These are phyloP conservation scores for Muscina levida DNA, from an alignment of 2,888 invertebrate species.

Conservation along the genomic window DNA sequence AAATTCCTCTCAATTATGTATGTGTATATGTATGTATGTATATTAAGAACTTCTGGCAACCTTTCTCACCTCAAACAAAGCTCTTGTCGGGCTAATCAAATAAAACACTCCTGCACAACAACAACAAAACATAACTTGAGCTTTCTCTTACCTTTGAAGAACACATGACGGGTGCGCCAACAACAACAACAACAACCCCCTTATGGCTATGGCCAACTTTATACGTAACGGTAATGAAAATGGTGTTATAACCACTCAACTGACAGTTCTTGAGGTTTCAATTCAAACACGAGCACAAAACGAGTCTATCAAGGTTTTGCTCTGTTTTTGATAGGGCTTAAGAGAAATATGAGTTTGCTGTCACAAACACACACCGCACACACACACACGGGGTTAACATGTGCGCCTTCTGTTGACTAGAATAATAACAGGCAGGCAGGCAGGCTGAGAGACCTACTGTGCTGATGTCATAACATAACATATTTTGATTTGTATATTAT, in stretches of 20 bases:
- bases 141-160: neutral
- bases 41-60: neutral
- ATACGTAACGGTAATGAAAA: constrained; percentile 15
- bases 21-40: too few relatives aligned
- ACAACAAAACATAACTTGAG: too few relatives aligned
- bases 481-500: constrained; percentile 7
- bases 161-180: too few relatives aligned
- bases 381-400: too few relatives aligned
- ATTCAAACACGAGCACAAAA: constrained; percentile 20
- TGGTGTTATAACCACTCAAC: constrained; percentile 36
- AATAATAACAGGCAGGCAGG: too few relatives aligned
- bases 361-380: too few relatives aligned
- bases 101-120: neutral
- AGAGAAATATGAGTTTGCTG: constrained; percentile 16
- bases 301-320: neutral
- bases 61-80: constrained; percentile 10
- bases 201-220: neutral
- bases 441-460: too few relatives aligned
- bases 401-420: too few relatives aligned
- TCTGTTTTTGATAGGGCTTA: neutral
- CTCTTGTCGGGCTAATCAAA: neutral
- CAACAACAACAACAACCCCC: neutral
- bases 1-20: too few relatives aligned
- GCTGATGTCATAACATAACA: constrained; percentile 27
- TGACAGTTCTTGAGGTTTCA: constrained; percentile 35